Conservation (phyloP, 2,113 vertebrate genomes). For the Crotalus tigris region DNA sequence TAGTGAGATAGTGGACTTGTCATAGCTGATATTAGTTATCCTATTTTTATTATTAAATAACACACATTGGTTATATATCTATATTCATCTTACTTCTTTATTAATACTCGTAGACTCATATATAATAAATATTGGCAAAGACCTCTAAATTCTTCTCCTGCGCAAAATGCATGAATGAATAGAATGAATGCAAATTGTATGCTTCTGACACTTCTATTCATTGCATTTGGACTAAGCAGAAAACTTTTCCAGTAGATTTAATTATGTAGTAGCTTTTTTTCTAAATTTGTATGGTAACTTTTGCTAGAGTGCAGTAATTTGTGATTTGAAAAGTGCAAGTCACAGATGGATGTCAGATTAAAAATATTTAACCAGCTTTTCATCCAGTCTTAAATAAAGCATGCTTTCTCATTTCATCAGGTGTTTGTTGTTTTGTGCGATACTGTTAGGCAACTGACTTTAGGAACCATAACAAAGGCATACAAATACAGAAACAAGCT, state of each 20-base stretch:
- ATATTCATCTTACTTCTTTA: constrained; percentile 9
- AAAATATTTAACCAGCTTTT: background rate
- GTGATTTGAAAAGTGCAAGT: background rate
- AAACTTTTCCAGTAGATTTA: background rate
- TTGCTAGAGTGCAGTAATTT: background rate
- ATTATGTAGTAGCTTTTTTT: background rate
- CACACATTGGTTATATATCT: background rate
- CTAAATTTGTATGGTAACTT: background rate
- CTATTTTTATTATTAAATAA: constrained; percentile 29
- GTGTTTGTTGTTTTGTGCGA: background rate
- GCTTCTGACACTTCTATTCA: background rate
- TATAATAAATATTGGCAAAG: background rate
- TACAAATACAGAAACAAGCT: background rate
- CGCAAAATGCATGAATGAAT: background rate
- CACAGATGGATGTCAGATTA: fast-evolving
- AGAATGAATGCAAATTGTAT: background rate
- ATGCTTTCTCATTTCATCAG: background rate
- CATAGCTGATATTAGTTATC: background rate
- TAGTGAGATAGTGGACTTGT: background rate
- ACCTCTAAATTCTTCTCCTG: background rate
- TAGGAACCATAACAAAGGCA: background rate
- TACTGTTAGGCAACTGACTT: background rate
- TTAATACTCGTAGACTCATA: background rate
- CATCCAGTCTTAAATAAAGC: background rate
- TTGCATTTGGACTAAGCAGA: background rate